phyloP scores from a whole-genome alignment of 92 coral and sea anemone species.

The Epizoanthus illoricatus region DNA sequence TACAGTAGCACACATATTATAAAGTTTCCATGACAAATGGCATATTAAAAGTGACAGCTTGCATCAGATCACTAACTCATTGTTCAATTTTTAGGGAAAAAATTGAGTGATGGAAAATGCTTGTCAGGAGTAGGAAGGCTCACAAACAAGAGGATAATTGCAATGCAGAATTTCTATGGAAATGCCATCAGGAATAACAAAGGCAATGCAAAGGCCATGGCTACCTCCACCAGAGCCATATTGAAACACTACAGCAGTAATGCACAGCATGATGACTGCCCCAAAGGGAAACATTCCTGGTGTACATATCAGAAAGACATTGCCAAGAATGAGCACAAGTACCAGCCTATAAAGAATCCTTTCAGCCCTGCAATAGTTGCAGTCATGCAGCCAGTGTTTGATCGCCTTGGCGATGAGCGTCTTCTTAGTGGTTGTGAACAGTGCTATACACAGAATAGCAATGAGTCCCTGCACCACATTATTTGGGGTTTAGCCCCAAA shows the following conservation, averaged over 20 bases:
- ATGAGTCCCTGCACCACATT: constrained; percentile 26
- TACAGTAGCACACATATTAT: too few relatives aligned
- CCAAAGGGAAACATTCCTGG: constrained; percentile 19
- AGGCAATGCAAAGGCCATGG: constrained; percentile 3
- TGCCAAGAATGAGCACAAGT: neutral
- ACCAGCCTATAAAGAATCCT: constrained; percentile 24
- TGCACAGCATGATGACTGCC: constrained; percentile 21
- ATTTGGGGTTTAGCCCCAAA: constrained; percentile 30
- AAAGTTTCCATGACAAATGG: too few relatives aligned
- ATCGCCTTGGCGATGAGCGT: constrained; percentile 21
- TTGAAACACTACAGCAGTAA: constrained; percentile 12
- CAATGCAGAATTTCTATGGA: constrained; percentile 13
- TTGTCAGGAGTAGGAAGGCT: too few relatives aligned
- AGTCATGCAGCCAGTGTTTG: constrained; percentile 29
- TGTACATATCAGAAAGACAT: constrained; percentile 22
- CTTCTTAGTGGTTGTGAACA: too few relatives aligned
- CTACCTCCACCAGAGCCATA: neutral
- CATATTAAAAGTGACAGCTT: too few relatives aligned
- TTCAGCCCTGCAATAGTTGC: constrained; percentile 3
- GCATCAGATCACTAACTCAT: too few relatives aligned
- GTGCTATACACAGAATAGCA: constrained; percentile 12
- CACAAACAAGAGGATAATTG: too few relatives aligned
- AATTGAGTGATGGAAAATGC: too few relatives aligned
- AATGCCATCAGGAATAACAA: constrained; percentile 6
- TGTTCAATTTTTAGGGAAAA: too few relatives aligned